Conservation (phyloP, 2,113 vertebrate species). For the Podarcis cretensis region DNA sequence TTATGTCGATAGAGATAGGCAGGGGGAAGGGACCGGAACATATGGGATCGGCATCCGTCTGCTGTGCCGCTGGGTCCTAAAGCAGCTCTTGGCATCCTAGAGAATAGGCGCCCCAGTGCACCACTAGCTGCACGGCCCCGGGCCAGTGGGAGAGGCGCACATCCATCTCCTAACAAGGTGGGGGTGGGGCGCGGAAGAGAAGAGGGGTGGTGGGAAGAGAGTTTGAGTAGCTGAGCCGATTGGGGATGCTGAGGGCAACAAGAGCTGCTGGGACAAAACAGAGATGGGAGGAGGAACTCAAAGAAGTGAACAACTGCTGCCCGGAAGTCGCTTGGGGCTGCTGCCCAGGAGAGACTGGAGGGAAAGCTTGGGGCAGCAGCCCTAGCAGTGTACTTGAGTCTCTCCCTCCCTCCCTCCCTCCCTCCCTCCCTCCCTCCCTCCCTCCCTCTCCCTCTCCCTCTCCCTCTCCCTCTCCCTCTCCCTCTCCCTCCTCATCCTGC, state of each 20-base stretch:
- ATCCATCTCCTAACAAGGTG: neutral
- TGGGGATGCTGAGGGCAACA: neutral
- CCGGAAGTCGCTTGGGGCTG: too few relatives aligned
- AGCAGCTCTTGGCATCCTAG: neutral
- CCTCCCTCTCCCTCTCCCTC: too few relatives aligned
- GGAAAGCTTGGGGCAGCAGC: too few relatives aligned
- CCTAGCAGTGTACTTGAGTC: too few relatives aligned
- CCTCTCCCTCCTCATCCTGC: too few relatives aligned
- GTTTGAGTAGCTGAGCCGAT: neutral
- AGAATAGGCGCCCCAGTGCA: neutral
- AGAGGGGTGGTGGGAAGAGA: too few relatives aligned
- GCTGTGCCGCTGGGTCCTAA: slow-evolving; percentile 18
- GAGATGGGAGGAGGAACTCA: neutral
- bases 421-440: too few relatives aligned
- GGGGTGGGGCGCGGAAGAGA: neutral
- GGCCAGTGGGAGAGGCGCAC: neutral
- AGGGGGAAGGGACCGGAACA: slow-evolving; percentile 10
- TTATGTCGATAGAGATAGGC: slow-evolving; percentile 1
- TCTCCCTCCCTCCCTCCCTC: too few relatives aligned
- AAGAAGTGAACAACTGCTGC: neutral
- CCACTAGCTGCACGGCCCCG: neutral
- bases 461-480: too few relatives aligned
- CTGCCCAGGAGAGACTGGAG: too few relatives aligned
- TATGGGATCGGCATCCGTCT: neutral
- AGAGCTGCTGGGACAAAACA: neutral